Conservation (phyloP, 1,140 invertebrate genomes). For the Hylaeus volcanicus region DNA sequence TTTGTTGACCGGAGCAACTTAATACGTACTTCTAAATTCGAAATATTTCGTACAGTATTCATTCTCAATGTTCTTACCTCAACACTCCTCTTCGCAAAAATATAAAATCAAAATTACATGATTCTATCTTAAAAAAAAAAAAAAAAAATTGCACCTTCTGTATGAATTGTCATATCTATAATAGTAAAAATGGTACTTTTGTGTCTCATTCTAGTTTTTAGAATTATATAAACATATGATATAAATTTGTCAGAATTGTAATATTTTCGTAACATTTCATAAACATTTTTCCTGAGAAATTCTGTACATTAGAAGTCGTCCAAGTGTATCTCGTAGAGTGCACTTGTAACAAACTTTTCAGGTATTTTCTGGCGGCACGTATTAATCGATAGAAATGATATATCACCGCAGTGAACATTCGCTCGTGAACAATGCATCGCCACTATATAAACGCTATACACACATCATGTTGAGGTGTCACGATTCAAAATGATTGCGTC, state of each 20-base stretch:
- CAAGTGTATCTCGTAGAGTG: background rate
- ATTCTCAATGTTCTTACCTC: too few species aligned
- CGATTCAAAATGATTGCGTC: constrained; percentile 27
- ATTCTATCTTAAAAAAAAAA: too few species aligned
- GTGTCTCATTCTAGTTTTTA: too few species aligned
- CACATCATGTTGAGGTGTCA: constrained; percentile 38
- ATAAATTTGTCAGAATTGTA: background rate
- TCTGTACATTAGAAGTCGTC: background rate
- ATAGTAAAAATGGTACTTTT: too few species aligned
- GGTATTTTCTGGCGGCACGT: constrained; percentile 7
- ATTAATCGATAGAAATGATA: constrained; percentile 40
- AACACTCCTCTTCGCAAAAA: too few species aligned
- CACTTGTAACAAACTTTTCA: background rate
- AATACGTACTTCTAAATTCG: too few species aligned
- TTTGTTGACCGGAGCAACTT: too few species aligned
- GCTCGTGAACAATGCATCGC: constrained; percentile 17
- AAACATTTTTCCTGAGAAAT: background rate
- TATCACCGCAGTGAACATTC: constrained; percentile 17
- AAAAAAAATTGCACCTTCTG: too few species aligned
- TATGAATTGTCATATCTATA: too few species aligned
- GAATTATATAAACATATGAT: background rate
- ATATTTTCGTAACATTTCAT: background rate
- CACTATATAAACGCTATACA: constrained; percentile 38
- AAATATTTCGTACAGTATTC: too few species aligned
- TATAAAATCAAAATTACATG: too few species aligned